Evolutionary conservation across 2,888 invertebrate species (phyloP).

Genomic region (Cheilosia grossa): DNA sequence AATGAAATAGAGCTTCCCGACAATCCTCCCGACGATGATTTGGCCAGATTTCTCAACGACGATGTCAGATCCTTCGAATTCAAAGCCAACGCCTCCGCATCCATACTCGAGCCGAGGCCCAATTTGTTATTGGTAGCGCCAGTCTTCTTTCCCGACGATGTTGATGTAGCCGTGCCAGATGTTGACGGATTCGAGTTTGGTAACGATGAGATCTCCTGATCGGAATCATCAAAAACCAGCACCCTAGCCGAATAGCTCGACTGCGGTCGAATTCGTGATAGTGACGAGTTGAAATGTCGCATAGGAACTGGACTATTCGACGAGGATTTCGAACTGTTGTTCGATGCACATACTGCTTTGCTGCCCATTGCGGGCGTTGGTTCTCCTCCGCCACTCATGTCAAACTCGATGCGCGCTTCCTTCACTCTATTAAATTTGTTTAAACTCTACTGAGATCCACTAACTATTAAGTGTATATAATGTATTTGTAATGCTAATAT

Average conservation of each 20-base stretch:
- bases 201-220: conserved; percentile 83
- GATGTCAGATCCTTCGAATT: conserved; percentile 78
- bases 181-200: conserved; percentile 25
- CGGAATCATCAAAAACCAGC: conserved; percentile 90
- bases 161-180: conserved; percentile 51
- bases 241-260: conserved; percentile 90
- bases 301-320: conserved; percentile 61
- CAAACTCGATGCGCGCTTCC: background rate
- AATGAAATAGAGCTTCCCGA: conserved; percentile 81
- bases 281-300: conserved; percentile 55
- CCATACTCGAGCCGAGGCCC: conserved; percentile 51
- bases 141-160: conserved; percentile 50
- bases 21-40: conserved; percentile 81
- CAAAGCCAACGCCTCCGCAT: conserved; percentile 77
- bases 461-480: background rate
- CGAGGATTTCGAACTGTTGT: conserved; percentile 39
- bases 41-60: conserved; percentile 79
- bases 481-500: background rate
- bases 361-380: conserved; percentile 20
- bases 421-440: background rate
- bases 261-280: conserved; percentile 83
- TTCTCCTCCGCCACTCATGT: conserved; percentile 51
- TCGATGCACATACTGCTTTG: conserved; percentile 15
- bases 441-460: conserved; percentile 27
- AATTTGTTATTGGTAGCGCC: conserved; percentile 15